Evolutionary conservation across 2,888 invertebrate species (phyloP).

Genomic region (Philereme vetulata): DNA sequence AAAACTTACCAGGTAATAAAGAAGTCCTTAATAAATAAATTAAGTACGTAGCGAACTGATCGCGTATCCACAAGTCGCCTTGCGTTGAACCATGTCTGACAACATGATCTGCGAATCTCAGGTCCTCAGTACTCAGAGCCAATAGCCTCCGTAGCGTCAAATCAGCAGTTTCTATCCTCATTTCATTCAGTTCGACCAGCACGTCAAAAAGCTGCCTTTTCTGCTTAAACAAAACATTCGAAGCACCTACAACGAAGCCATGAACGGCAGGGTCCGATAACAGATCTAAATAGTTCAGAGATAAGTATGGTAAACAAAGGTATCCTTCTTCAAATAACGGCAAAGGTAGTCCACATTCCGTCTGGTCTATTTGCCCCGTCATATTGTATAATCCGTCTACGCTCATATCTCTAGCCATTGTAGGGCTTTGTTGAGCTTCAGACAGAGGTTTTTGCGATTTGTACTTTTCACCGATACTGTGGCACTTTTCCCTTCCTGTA

Average conservation of each 20-base stretch:
- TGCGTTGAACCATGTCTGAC: conserved; percentile 90
- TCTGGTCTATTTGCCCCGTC: conserved; percentile 86
- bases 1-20: conserved; percentile 85
- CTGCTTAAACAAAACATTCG: conserved; percentile 98
- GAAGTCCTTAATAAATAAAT: conserved; percentile 92
- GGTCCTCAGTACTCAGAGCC: conserved; percentile 96
- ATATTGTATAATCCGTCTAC: conserved; percentile 85
- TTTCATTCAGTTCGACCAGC: conserved; percentile 93
- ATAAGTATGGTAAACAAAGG: conserved; percentile 97
- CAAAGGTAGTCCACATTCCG: conserved; percentile 94
- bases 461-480: conserved; percentile 79
- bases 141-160: conserved; percentile 91
- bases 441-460: conserved; percentile 64
- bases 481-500: conserved; percentile 72
- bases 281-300: conserved; percentile 96
- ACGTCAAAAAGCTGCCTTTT: conserved; percentile 96
- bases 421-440: conserved; percentile 78
- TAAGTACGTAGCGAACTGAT: conserved; percentile 95
- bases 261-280: conserved; percentile 93
- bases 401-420: conserved; percentile 89
- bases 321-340: conserved; percentile 95
- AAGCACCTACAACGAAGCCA: conserved; percentile 97
- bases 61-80: conserved; percentile 97
- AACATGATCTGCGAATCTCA: conserved; percentile 97
- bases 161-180: conserved; percentile 93